phyloP scores from a whole-genome alignment of 2,888 invertebrate species.

The Leptinotarsa tumamoca region DNA sequence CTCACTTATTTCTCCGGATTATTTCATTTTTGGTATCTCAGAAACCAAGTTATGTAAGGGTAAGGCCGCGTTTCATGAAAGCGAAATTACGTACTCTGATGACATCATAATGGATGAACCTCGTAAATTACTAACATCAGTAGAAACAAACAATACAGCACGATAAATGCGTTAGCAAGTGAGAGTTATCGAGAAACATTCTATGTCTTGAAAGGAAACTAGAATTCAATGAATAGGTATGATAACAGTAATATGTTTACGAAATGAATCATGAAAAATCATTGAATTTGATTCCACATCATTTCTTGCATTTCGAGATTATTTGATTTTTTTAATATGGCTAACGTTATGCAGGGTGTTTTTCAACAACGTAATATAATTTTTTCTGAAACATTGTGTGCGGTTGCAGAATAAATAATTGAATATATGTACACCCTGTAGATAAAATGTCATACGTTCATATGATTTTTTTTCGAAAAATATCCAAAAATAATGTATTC shows the following conservation, averaged over 20 bases:
- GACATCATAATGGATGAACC: constrained; percentile 8
- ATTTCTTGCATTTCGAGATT: no score
- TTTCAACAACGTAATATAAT: no score
- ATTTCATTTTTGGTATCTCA: neutral
- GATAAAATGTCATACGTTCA: no score
- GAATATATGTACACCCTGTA: no score
- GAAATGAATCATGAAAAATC: neutral
- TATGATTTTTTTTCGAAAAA: no score
- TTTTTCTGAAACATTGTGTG: no score
- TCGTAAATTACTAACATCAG: neutral
- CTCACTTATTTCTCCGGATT: neutral
- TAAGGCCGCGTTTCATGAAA: neutral
- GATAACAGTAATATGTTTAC: neutral
- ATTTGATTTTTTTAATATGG: no score
- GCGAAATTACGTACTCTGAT: neutral
- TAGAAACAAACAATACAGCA: neutral
- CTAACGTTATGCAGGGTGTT: no score
- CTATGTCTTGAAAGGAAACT: neutral
- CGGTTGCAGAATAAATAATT: no score
- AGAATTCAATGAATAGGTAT: neutral
- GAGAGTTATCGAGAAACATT: neutral
- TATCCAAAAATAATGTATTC: no score
- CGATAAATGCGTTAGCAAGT: neutral
- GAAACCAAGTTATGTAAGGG: neutral
- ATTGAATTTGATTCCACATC: no score